These are phyloP conservation scores for Arvicanthis niloticus DNA, from an alignment of 2,113 vertebrate species.

Conservation along the genomic window DNA sequence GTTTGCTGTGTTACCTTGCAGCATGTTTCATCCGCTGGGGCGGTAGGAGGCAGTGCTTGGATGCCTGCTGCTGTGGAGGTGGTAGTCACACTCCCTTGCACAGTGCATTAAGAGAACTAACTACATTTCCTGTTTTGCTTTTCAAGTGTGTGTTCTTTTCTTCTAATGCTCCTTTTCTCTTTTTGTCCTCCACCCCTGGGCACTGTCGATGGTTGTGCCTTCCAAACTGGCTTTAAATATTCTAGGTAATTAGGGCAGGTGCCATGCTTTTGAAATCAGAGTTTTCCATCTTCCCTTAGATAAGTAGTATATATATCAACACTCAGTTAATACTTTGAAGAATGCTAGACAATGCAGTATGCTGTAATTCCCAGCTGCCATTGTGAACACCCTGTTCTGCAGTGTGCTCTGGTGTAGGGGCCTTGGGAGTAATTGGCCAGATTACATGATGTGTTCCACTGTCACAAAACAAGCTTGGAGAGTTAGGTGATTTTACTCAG, in stretches of 20 bases:
- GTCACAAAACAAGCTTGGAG: neutral
- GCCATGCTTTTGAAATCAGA: neutral
- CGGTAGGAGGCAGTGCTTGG: neutral
- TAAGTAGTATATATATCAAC: neutral
- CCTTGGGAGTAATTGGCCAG: neutral
- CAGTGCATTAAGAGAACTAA: neutral
- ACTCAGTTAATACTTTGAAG: neutral
- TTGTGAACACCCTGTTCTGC: neutral
- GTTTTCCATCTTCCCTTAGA: neutral
- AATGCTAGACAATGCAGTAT: neutral
- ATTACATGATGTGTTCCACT: neutral
- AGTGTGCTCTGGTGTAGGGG: neutral
- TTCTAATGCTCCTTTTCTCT: neutral
- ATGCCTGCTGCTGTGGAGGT: neutral
- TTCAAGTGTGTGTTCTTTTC: neutral
- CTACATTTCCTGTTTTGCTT: neutral
- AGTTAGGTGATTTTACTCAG: neutral
- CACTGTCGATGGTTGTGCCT: neutral
- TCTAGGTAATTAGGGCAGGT: neutral
- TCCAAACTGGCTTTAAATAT: neutral
- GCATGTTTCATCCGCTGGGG: neutral
- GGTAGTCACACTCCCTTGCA: neutral
- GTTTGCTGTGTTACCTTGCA: neutral
- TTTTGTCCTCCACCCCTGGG: neutral
- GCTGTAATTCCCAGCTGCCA: neutral